A percentile compares a stretch with the other conserved stretches of the same genome.
phyloP scores from a whole-genome alignment of 2,113 vertebrate species.

The Toxostoma redivivum region DNA sequence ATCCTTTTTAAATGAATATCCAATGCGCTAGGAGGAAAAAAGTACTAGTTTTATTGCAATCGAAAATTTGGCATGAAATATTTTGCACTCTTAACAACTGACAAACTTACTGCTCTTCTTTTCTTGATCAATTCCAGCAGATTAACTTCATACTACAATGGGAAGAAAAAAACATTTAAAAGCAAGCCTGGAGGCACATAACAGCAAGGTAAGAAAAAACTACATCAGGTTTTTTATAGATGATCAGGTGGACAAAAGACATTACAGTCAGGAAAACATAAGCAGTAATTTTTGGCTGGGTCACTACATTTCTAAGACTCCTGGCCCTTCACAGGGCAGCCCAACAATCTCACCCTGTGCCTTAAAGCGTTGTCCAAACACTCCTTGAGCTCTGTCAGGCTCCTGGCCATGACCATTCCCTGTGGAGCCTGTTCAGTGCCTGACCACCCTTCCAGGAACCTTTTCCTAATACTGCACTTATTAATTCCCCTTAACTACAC shows the following conservation, averaged over 20 bases:
- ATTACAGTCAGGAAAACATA: background rate
- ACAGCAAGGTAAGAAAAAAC: background rate
- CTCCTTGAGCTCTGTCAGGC: background rate
- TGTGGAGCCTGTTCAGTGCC: background rate
- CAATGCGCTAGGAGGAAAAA: constrained; percentile 76
- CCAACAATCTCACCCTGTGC: background rate
- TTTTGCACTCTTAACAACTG: background rate
- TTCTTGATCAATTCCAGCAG: constrained; percentile 91
- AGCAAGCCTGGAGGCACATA: background rate
- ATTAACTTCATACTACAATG: constrained; percentile 89
- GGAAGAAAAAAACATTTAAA: background rate
- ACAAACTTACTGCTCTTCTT: constrained; percentile 86
- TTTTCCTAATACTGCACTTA: background rate
- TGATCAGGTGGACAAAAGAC: background rate
- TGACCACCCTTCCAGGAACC: background rate
- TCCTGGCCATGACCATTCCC: background rate
- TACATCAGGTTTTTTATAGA: background rate
- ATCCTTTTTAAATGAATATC: constrained; percentile 89
- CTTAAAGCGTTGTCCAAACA: background rate
- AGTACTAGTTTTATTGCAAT: background rate
- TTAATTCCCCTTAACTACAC: background rate
- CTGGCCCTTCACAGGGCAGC: background rate
- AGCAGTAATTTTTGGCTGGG: fast-evolving
- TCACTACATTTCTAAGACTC: background rate
- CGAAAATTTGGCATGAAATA: background rate